Percentiles rank a stretch among this genome's conserved stretches.
Conservation (phyloP, 2,888 invertebrate genomes). For the Drosophila buzzatii region DNA sequence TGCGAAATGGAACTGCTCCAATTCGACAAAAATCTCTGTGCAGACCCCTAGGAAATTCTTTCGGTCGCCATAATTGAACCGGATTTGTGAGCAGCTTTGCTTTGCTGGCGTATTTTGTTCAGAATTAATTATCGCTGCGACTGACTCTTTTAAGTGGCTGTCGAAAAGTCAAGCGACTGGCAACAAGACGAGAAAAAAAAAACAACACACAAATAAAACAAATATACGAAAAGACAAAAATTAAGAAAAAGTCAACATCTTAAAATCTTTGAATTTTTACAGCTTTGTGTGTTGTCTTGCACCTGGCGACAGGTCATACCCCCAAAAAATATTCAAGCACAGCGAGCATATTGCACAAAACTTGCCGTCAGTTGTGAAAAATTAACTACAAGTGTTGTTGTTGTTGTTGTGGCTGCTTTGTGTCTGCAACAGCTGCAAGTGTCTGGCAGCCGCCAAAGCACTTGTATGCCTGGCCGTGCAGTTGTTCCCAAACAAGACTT, state of each 20-base stretch:
- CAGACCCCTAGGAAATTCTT: conserved; percentile 59
- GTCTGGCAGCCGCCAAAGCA: conserved; percentile 64
- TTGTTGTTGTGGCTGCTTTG: conserved; percentile 46
- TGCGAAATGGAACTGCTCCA: conserved; percentile 73
- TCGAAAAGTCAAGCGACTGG: conserved; percentile 58
- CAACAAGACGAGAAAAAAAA: conserved; percentile 14
- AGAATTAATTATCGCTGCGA: conserved; percentile 74
- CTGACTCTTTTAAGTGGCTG: conserved; percentile 71
- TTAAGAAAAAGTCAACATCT: conserved; percentile 67
- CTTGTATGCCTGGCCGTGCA: conserved; percentile 56
- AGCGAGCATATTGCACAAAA: conserved; percentile 70
- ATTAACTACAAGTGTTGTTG: conserved; percentile 72
- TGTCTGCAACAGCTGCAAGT: conserved; percentile 73
- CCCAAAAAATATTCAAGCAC: conserved; percentile 38
- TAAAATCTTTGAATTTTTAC: conserved; percentile 57
- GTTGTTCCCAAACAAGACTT: conserved; percentile 66
- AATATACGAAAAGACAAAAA: neutral
- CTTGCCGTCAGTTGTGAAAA: conserved; percentile 76
- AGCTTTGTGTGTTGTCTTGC: conserved; percentile 63
- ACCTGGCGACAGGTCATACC: conserved; percentile 74
- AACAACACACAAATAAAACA: conserved; percentile 4
- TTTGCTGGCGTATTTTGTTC: conserved; percentile 53
- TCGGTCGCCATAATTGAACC: conserved; percentile 67
- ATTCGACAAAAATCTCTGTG: conserved; percentile 62
- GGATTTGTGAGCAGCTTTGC: conserved; percentile 51